Evolutionary conservation across 2,888 invertebrate genomes (phyloP).

Genomic region (Theretra japonica): DNA sequence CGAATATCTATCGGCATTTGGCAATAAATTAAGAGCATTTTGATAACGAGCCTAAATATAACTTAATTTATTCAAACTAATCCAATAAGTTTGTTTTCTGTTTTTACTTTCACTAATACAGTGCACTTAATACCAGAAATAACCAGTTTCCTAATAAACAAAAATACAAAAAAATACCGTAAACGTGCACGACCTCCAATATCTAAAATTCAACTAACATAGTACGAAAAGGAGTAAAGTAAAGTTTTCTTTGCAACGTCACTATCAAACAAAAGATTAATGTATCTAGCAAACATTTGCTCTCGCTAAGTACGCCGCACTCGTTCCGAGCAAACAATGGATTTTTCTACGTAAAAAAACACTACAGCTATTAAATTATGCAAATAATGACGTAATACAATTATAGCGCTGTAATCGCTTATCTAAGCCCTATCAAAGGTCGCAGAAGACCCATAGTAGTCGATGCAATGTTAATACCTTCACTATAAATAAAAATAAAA

Average conservation of each 20-base stretch:
- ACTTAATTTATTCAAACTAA: no score
- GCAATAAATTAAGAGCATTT: no score
- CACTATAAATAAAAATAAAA: conserved; percentile 3
- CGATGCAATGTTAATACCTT: conserved; percentile 10
- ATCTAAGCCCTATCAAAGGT: conserved; percentile 46
- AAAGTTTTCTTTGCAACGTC: conserved; percentile 30
- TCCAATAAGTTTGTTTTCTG: no score
- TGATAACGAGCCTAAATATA: no score
- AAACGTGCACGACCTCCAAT: not conserved
- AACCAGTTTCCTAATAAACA: not conserved
- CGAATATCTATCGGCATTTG: no score
- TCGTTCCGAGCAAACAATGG: conserved; percentile 44
- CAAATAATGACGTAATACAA: conserved; percentile 40
- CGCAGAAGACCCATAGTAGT: conserved; percentile 20
- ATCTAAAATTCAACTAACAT: not conserved
- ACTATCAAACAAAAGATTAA: conserved; percentile 47
- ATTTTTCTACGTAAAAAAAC: conserved; percentile 43
- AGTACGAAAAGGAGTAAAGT: conserved; percentile 1
- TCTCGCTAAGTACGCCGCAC: conserved; percentile 32
- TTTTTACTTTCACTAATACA: no score
- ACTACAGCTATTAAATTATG: not conserved
- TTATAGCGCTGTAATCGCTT: conserved; percentile 37
- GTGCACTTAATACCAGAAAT: no score
- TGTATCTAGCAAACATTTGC: conserved; percentile 47
- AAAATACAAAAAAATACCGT: not conserved